Evolutionary conservation across 2,888 invertebrate genomes (phyloP).

Genomic region (Eupithecia inturbata): DNA sequence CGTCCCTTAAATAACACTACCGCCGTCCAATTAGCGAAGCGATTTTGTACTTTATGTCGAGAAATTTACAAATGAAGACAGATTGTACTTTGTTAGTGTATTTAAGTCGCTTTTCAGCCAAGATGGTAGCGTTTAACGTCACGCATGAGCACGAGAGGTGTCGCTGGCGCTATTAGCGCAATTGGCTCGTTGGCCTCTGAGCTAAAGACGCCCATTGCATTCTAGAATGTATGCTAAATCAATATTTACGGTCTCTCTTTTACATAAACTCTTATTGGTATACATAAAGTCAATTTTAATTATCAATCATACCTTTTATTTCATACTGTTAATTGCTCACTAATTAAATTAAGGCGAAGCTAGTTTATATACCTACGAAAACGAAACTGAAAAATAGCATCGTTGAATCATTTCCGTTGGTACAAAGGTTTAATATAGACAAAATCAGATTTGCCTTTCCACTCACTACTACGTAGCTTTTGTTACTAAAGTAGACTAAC

Average conservation of each 20-base stretch:
- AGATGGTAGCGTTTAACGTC: slow-evolving; percentile 66
- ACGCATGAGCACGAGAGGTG: slow-evolving; percentile 79
- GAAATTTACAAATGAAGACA: slow-evolving; percentile 54
- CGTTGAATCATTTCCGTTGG: too few species aligned
- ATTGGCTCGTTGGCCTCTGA: slow-evolving; percentile 80
- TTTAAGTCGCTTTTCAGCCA: slow-evolving; percentile 60
- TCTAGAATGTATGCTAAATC: slow-evolving; percentile 52
- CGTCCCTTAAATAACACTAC: slow-evolving; percentile 56
- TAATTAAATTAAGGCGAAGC: too few species aligned
- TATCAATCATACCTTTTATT: background rate
- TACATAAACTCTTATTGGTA: background rate
- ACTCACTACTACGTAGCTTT: background rate
- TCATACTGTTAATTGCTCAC: too few species aligned
- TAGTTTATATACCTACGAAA: too few species aligned
- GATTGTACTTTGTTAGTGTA: slow-evolving; percentile 47
- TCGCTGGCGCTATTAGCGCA: slow-evolving; percentile 81
- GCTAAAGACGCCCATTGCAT: slow-evolving; percentile 77
- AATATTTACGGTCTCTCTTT: slow-evolving; percentile 23
- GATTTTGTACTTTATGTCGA: slow-evolving; percentile 58
- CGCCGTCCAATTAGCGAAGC: slow-evolving; percentile 49
- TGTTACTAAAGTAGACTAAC: background rate
- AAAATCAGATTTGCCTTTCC: too few species aligned
- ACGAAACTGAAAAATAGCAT: too few species aligned
- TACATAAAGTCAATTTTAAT: background rate
- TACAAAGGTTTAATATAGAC: too few species aligned